These are phyloP conservation scores for Eristalinus sepulchralis DNA, from an alignment of 2,888 invertebrate species.

Conservation along the genomic window DNA sequence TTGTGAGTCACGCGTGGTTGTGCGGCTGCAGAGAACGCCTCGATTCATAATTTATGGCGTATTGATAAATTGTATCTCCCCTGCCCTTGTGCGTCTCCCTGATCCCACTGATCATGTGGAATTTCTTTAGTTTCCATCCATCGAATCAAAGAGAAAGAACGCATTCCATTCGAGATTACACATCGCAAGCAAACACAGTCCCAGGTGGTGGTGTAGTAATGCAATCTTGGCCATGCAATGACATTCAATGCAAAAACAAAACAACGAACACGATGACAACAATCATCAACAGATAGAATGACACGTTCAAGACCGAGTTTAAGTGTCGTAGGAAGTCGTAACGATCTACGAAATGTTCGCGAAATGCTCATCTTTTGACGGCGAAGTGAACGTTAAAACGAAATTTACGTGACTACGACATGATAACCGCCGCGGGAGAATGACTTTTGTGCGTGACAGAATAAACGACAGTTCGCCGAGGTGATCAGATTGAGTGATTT, in stretches of 20 bases:
- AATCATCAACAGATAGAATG: not conserved
- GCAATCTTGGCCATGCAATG: constrained; percentile 12
- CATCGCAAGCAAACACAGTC: constrained; percentile 13
- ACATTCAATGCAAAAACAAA: not conserved
- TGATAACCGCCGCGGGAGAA: constrained; percentile 22
- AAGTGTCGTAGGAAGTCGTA: constrained; percentile 19
- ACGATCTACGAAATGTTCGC: not conserved
- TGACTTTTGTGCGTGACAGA: constrained; percentile 11
- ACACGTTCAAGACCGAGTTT: constrained; percentile 9
- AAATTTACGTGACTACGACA: constrained; percentile 10
- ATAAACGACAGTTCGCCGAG: not conserved
- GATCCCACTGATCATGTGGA: constrained; percentile 29
- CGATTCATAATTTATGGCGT: constrained; percentile 54
- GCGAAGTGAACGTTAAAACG: constrained; percentile 5
- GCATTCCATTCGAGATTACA: constrained; percentile 34
- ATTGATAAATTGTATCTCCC: constrained; percentile 49
- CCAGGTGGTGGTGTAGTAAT: not conserved
- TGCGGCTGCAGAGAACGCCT: not conserved
- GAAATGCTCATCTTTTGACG: constrained; percentile 15
- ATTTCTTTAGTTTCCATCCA: constrained; percentile 35
- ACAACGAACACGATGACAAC: not conserved
- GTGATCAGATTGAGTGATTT: constrained; percentile 2
- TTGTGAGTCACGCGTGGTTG: constrained; percentile 11
- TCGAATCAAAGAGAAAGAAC: constrained; percentile 30
- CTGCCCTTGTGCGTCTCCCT: not conserved